These are phyloP conservation scores for Gibbula magus DNA, from an alignment of 2,888 invertebrate genomes.

Conservation along the genomic window DNA sequence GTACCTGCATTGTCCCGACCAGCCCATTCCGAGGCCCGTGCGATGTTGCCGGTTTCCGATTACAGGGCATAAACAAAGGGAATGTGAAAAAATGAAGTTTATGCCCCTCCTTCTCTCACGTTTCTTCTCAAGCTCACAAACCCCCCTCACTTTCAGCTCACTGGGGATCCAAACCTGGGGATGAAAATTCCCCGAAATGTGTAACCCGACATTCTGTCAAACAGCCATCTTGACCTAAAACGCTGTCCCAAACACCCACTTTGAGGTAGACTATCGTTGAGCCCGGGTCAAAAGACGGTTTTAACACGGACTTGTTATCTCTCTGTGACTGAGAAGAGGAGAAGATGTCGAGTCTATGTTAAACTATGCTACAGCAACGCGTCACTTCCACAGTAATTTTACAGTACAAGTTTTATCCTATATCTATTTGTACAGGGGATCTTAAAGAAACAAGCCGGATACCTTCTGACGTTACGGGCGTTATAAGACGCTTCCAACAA, in stretches of 20 bases:
- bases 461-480: too few relatives aligned
- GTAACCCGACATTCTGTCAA: slow-evolving; percentile 10
- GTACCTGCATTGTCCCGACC: background rate
- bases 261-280: background rate
- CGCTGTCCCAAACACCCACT: background rate
- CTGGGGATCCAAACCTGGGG: background rate
- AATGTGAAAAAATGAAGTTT: background rate
- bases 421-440: too few relatives aligned
- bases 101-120: background rate
- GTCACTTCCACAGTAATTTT: too few relatives aligned
- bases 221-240: slow-evolving; percentile 2
- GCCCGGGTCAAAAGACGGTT: background rate
- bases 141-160: background rate
- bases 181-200: background rate
- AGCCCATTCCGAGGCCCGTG: background rate
- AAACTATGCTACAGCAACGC: too few relatives aligned
- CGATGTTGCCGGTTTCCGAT: background rate
- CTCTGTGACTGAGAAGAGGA: background rate
- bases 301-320: slow-evolving; percentile 12
- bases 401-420: too few relatives aligned
- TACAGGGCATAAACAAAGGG: background rate
- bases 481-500: too few relatives aligned
- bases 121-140: background rate
- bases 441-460: too few relatives aligned
- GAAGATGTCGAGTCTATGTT: background rate